Evolutionary conservation across 2,113 vertebrate species (phyloP).

Genomic region (Nothocercus julius): DNA sequence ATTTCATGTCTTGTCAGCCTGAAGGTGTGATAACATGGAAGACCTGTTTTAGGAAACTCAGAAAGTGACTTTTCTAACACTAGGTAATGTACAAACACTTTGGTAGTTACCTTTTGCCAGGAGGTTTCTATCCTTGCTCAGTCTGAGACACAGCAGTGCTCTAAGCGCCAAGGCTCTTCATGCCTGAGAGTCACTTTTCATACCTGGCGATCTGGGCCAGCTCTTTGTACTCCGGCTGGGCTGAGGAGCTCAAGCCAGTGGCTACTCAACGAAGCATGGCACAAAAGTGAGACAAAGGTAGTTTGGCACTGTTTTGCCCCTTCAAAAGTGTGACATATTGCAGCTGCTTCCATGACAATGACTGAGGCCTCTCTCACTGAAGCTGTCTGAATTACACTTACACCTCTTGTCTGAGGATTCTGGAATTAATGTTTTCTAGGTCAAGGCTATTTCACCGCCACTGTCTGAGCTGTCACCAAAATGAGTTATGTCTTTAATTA

Average conservation of each 20-base stretch:
- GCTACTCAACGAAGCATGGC: background rate
- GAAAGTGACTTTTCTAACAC: background rate
- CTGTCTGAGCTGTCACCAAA: constrained; percentile 28
- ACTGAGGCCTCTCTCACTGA: background rate
- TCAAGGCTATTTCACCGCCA: constrained; percentile 22
- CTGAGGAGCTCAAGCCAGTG: background rate
- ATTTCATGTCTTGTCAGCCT: background rate
- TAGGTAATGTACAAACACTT: background rate
- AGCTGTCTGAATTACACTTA: background rate
- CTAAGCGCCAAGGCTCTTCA: background rate
- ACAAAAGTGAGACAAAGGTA: background rate
- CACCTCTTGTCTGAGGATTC: background rate
- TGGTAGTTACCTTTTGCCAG: background rate
- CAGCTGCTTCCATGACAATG: background rate
- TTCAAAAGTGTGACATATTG: background rate
- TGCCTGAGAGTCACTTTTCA: background rate
- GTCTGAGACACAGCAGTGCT: background rate
- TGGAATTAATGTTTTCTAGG: constrained; percentile 55
- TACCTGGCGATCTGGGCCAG: background rate
- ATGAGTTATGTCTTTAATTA: constrained; percentile 64
- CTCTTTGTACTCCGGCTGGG: background rate
- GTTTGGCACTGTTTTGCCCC: background rate
- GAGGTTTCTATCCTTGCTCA: background rate
- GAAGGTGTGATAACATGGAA: background rate
- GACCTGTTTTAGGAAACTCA: background rate